Conservation (phyloP, 2,888 invertebrate species). For the Nineta flava region DNA sequence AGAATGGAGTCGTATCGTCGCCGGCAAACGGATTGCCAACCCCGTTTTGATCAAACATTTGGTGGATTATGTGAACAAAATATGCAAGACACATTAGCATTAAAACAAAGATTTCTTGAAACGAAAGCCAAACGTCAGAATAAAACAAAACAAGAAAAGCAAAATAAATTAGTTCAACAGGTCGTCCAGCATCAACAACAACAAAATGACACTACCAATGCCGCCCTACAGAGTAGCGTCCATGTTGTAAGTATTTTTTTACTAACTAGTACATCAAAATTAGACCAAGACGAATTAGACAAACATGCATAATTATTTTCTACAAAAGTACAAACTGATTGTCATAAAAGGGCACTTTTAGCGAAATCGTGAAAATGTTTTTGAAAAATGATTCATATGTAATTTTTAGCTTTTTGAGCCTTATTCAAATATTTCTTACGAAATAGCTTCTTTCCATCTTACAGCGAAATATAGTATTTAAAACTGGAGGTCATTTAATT, state of each 20-base stretch:
- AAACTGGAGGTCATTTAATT: no score
- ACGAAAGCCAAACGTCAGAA: conserved; percentile 77
- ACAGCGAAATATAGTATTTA: no score
- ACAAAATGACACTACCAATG: conserved; percentile 16
- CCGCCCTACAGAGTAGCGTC: conserved; percentile 51
- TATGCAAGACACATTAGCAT: conserved; percentile 70
- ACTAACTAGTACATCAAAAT: no score
- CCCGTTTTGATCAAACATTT: conserved; percentile 77
- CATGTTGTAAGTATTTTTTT: conserved; percentile 50
- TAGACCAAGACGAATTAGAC: no score
- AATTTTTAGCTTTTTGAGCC: no score
- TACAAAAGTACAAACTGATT: no score
- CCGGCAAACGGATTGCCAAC: conserved; percentile 71
- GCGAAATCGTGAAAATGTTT: no score
- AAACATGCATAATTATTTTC: no score
- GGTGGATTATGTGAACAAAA: conserved; percentile 81
- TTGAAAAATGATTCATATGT: no score
- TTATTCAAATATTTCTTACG: no score
- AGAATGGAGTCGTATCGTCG: conserved; percentile 78
- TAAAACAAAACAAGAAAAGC: conserved; percentile 63
- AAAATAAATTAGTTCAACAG: conserved; percentile 24
- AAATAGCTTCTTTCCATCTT: no score
- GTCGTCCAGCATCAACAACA: conserved; percentile 19
- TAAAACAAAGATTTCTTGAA: conserved; percentile 82
- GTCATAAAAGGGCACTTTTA: no score